Base-by-base conservation (phyloP, 1,140 invertebrate species). In the Coenobita brevimanus region DNA sequence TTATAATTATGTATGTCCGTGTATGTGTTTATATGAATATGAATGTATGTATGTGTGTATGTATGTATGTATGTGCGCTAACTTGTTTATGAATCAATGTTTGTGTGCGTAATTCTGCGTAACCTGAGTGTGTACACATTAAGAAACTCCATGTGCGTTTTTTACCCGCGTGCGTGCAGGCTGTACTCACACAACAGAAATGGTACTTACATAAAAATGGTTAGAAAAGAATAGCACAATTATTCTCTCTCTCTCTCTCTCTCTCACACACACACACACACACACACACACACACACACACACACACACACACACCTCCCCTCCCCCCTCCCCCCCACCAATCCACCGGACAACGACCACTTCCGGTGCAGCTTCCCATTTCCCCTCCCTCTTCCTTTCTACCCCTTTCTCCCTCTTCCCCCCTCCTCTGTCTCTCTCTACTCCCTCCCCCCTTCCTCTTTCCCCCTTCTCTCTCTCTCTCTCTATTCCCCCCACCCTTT, bases 241-340 rank as follows among this genome's bases (percentile, higher is more conserved):
- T 71, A 8, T 27, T 71, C 41, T 67, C 6, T 67, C 24, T 33
- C 13, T 38, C 33, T 38, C 41, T 17, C 30, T 1, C 8, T 38
- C 24, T 38, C 67, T 38, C 30, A 71, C 67, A 71, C 67, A 71
- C 67, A 71, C 67, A 33, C 67, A 71, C 67, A 71, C 30, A 30
- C 67, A 71, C 30, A 71, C 67, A 71, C 30, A 71, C 67, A 71
- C 30, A 71, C 67, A 71, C 30, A 71, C 67, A 71, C 67, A 71
- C 67, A 71, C 67, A 33, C 67, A 71, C 8, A 67, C 10, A 13
- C 62, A 13, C n/a, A 57, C n/a, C 54, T 57, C 10, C n/a, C 54
- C n/a, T 57, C 54, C 54, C 54, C 54, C n/a, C 54, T 4, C 67
- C 67, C 67, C 4, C 67, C 15, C 67, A 33, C 67, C 41, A 38